phyloP scores from a whole-genome alignment of 30 jellyfish, hydroid and myxozoan genomes.

The Sanderia malayensis region DNA sequence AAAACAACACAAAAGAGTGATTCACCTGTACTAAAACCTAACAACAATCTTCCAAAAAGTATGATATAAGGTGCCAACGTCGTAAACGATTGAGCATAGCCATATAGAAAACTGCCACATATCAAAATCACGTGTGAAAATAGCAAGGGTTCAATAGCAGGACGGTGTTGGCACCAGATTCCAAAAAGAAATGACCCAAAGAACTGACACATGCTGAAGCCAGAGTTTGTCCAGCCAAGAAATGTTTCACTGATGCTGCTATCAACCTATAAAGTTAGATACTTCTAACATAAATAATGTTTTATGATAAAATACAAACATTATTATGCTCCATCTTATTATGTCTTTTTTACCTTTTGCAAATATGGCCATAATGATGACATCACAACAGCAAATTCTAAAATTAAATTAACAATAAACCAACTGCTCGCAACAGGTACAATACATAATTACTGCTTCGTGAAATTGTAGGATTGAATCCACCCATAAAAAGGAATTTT shows the following conservation, averaged over 20 bases:
- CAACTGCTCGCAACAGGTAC: no score
- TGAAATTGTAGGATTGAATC: no score
- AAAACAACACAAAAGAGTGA: neutral
- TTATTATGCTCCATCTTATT: no score
- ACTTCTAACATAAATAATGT: no score
- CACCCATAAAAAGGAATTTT: no score
- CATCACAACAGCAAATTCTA: constrained; percentile 81
- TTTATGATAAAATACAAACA: no score
- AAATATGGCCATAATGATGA: constrained; percentile 80
- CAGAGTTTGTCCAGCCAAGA: constrained; percentile 71
- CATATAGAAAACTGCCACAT: constrained; percentile 50
- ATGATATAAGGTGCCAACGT: constrained; percentile 36
- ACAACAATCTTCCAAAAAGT: constrained; percentile 49
- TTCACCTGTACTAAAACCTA: constrained; percentile 70
- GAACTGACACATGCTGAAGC: constrained; percentile 54
- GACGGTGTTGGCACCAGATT: constrained; percentile 55
- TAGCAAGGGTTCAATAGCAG: constrained; percentile 51
- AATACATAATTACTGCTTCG: no score
- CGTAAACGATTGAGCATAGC: constrained; percentile 51
- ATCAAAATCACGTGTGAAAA: constrained; percentile 23
- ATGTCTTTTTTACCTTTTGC: no score
- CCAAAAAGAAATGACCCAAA: constrained; percentile 50
- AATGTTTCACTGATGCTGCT: constrained; percentile 41
- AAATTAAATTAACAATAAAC: no score
- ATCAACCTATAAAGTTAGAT: constrained; percentile 44